Base-by-base conservation (phyloP, 2,888 invertebrate species). In the Eupeodes latifasciatus region DNA sequence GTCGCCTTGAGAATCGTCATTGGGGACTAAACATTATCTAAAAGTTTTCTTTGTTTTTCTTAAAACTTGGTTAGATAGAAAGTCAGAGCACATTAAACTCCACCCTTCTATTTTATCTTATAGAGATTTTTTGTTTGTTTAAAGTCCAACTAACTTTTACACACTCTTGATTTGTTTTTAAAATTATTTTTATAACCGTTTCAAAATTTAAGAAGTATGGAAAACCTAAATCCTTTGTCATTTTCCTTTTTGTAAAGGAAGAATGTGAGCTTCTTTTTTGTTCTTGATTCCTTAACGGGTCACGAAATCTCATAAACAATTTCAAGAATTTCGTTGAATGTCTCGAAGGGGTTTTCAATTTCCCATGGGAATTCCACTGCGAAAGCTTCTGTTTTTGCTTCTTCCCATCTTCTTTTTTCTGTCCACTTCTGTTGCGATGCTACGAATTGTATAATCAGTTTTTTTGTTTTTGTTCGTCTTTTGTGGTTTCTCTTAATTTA, bases 401-500 rank as follows among this genome's bases (percentile, higher is more conserved):
- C 12, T 47, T 40, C 40, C 5, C 40, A 40, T 40, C 9, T 19
- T 19, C n/a, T n/a, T 61, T 14, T 47, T 64, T 61, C 16, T 27
- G 10, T 57, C 61, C 62, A 62, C 62, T 62, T 62, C 16, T 62
- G 61, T 11, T 62, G 40, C 57, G 34, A 44, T 62, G 47, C 19
- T 7, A 64, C 19, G 64, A 44, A 64, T 49, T 49, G 66, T 66
- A 66, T 66, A 66, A 66, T 66, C 66, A 66, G 64, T 64, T 64
- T 64, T 44, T 44, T 4, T 40, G 40, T 19, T 44, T 44, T 4
- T 19, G 19, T 14, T 47, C 49, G 66, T 16, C 66, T 49, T 66
- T 66, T 66, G 66, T 66, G 66, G 66, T 66, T 66, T 66, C 66
- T 66, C 47, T 49, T 66, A 66, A 66, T 66, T 66, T 66, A 47